Conservation (phyloP, 2,797 vertebrate genomes). For the Bradypus variegatus region DNA sequence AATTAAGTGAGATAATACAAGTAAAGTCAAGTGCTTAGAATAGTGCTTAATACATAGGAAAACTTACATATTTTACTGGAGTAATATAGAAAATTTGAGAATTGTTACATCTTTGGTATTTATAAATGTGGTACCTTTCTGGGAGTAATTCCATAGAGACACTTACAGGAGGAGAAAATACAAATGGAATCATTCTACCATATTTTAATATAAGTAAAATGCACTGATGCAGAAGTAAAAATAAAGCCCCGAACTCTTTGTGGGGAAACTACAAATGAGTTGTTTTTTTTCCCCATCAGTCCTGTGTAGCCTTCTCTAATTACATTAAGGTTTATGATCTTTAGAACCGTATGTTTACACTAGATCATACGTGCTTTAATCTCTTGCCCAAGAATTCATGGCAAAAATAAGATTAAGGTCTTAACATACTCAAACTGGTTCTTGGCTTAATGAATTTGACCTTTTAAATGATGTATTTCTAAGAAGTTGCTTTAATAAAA, state of each 20-base stretch:
- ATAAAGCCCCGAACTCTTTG: conserved; percentile 25
- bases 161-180: conserved; percentile 64
- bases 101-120: conserved; percentile 65
- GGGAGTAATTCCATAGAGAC: conserved; percentile 59
- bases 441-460: conserved; percentile 41
- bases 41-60: not conserved
- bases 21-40: not conserved
- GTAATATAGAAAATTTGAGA: conserved; percentile 70
- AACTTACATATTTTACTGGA: conserved; percentile 69
- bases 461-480: conserved; percentile 47
- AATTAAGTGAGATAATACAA: not conserved
- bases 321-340: not conserved
- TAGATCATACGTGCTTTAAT: conserved; percentile 34
- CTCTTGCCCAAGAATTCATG: conserved; percentile 29
- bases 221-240: conserved; percentile 67
- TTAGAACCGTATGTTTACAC: not conserved
- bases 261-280: conserved; percentile 45
- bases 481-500: conserved; percentile 59
- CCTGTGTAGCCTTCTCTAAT: conserved; percentile 25
- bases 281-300: not conserved
- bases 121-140: conserved; percentile 57
- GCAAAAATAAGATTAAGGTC: conserved; percentile 32
- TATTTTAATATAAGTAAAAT: conserved; percentile 79
- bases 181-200: conserved; percentile 68
- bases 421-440: conserved; percentile 23